Evolutionary conservation across 2,797 vertebrate species (phyloP), one percentile per base, ranked within the genome.

Genomic region (Eospalax fontanierii): DNA sequence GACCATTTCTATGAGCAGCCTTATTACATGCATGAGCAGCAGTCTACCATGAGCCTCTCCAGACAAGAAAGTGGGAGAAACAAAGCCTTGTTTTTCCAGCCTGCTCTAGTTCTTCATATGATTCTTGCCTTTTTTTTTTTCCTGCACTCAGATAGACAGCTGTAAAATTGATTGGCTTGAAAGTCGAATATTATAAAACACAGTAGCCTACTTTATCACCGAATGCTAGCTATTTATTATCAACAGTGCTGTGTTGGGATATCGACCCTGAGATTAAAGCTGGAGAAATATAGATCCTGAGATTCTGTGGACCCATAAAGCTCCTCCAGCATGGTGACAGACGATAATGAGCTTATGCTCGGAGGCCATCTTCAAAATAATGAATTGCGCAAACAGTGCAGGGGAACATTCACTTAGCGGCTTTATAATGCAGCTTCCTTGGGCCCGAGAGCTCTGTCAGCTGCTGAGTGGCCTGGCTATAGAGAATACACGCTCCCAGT

Each of bases 221-320:
- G 93, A 92, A 81, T 92, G 76, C 75, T 28, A 92, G 95, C 93
- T 95, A 97, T 97, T 96, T 95, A 94, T 97, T 97, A 94, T 30
- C 82, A 95, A 89, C 93, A 95, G 75, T 22, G 85, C 79, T 91
- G 88, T 63, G 71, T 61, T 87, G 93, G 94, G 94, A 95, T 97
- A 96, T 96, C 15, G 82, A 97, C 95, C 95, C 91, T 78, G 68
- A 96, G 96, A 96, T 96, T 97, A 97, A 96, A 95, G 85, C 94
- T 86, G 71, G 85, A 97, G 88, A 97, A 97, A 96, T 97, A 97
- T 87, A 95, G 96, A 97, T 95, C 75, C 95, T 96, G 94, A 95
- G 94, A 86, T 95, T 94, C 91, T 89, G 85, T 0, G 33, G 95
- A 94, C 95, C 87, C 93, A 91, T 89, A 96, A 96, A 95, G 85